Conservation (phyloP, 2,797 vertebrate species). For the Sebastes ruberrimus region DNA sequence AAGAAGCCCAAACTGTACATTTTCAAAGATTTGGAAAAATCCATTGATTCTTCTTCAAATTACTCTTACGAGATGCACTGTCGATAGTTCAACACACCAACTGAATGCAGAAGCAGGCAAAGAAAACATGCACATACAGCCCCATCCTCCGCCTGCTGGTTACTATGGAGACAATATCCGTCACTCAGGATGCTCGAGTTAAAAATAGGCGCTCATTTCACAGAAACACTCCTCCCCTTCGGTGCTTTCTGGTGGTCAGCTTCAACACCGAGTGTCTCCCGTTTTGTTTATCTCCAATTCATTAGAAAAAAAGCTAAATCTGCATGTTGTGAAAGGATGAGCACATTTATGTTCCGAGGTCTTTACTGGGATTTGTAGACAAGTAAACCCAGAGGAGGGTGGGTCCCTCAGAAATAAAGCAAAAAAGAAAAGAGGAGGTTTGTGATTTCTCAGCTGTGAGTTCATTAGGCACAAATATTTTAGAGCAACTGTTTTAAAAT, state of each 20-base stretch:
- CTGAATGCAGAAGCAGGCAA: background rate
- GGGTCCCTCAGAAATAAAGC: background rate
- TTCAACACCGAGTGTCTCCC: background rate
- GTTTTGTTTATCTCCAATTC: background rate
- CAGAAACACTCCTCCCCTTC: slow-evolving; percentile 45
- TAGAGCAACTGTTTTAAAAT: background rate
- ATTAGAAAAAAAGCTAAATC: background rate
- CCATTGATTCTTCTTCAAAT: background rate
- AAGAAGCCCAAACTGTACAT: background rate
- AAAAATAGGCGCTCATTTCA: slow-evolving; percentile 78
- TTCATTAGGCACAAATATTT: background rate
- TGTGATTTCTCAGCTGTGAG: background rate
- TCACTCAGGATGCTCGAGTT: slow-evolving; percentile 79
- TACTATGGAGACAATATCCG: slow-evolving; percentile 79
- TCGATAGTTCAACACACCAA: background rate
- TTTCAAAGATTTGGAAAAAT: background rate
- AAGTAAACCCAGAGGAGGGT: background rate
- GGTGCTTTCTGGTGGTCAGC: slow-evolving; percentile 22
- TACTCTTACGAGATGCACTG: background rate
- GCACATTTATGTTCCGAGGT: background rate
- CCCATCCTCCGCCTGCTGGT: slow-evolving; percentile 58
- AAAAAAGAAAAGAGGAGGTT: background rate
- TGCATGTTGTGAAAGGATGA: background rate
- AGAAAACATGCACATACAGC: background rate
- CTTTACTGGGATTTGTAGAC: background rate